Evolutionary conservation across 2,888 invertebrate genomes (phyloP), one percentile per base, ranked within the genome.

Genomic region (Coenonympha glycerion): DNA sequence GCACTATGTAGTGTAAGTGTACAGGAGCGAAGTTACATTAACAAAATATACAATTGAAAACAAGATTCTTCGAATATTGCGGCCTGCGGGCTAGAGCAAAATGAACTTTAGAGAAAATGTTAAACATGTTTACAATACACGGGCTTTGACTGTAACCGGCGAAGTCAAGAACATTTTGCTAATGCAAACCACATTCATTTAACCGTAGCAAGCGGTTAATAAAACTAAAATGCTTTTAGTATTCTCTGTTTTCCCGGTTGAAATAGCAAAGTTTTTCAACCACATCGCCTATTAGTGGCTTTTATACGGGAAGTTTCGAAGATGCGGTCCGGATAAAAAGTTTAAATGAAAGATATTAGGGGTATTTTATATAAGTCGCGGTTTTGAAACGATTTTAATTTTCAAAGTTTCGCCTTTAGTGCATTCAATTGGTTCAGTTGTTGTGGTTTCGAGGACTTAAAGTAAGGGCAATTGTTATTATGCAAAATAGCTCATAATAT

Each of bases 211-310:
- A 41, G 16, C 18, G 28, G 16, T 28, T 18, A 28, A 15, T 53
- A 19, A 47, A 47, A 47, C 36, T 19, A 16, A 36, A 24, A 15
- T 22, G 37, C 37, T 47, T n/a, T 31, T 31, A 28, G 28, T 9
- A n/a, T n/a, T n/a, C n/a, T n/a, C 21, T 37, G 13, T 36, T 33
- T 40, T 40, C 44, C 34, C 30, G 21, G 36, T 52, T 55, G 24
- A 52, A 53, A 55, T 42, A 49, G 52, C 48, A 36, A 68, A 71
- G 69, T 73, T 79, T 72, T 68, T 51, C 54, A 75, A 80, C 81
- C 80, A 58, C 77, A 76, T 61, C 56, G 68, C 56, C 76, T 76
- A 81, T 84, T 83, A 78, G 80, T 69, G 82, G 83, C 76, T 76
- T 75, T 71, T 55, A 60, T 54, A 69, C 67, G 61, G 52, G 61